These are phyloP conservation scores for Scomber scombrus DNA, from an alignment of 2,113 vertebrate genomes.

Conservation along the genomic window DNA sequence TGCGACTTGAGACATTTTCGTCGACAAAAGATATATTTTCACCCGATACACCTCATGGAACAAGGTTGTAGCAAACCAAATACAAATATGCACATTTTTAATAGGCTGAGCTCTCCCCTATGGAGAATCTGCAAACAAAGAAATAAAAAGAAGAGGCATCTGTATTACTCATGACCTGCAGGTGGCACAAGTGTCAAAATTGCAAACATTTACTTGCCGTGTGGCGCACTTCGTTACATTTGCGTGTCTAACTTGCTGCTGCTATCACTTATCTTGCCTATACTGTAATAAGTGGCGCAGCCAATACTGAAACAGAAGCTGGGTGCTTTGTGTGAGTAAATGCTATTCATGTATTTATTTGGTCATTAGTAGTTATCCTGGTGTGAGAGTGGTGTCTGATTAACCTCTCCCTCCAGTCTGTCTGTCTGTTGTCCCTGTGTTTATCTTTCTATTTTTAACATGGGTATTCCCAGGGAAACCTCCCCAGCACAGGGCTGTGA, in stretches of 20 bases:
- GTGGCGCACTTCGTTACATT: neutral
- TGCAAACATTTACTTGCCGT: neutral
- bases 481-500: slow-evolving; percentile 3
- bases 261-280: neutral
- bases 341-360: neutral
- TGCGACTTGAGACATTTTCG: neutral
- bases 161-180: neutral
- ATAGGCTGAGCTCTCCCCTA: neutral
- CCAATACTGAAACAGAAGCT: neutral
- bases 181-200: neutral
- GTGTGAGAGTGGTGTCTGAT: neutral
- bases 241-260: neutral
- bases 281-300: neutral
- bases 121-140: neutral
- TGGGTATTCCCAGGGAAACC: slow-evolving; percentile 42
- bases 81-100: neutral
- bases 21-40: neutral
- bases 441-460: slow-evolving; percentile 47
- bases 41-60: neutral
- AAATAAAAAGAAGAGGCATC: neutral
- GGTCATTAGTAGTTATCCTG: neutral
- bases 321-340: neutral
- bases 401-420: slow-evolving; percentile 14
- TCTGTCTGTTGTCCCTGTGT: slow-evolving; percentile 28
- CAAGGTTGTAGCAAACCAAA: neutral